Evolutionary conservation across 2,888 invertebrate species (phyloP).

Genomic region (Mylabris sibirica): DNA sequence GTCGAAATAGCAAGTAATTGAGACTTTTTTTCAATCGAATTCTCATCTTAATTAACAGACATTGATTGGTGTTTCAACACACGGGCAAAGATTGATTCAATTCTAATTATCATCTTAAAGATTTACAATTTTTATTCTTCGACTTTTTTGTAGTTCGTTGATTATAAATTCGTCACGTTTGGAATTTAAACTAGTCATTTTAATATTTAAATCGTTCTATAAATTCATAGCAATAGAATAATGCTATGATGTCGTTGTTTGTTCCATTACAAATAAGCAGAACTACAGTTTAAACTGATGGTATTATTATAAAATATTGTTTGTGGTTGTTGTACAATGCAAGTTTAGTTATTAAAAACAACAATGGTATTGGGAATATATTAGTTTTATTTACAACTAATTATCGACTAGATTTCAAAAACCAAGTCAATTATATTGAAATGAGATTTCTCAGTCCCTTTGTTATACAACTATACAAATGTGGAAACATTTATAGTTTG

Average conservation of each 20-base stretch:
- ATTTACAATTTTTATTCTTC: neutral
- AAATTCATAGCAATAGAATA: slow-evolving; percentile 1
- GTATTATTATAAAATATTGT: neutral
- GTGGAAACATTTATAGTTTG: slow-evolving; percentile 15
- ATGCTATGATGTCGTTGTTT: neutral
- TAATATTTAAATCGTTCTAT: neutral
- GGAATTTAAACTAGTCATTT: neutral
- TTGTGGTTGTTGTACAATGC: neutral
- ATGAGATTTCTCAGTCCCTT: neutral
- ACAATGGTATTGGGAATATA: neutral
- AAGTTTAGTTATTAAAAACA: neutral
- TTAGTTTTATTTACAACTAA: neutral
- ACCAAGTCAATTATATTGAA: neutral
- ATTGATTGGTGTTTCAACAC: slow-evolving; percentile 16
- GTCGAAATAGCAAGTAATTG: neutral
- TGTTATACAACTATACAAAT: neutral
- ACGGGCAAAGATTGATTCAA: neutral
- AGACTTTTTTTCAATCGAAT: slow-evolving; percentile 7
- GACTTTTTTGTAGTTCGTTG: too few species aligned
- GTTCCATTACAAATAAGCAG: neutral
- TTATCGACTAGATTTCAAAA: neutral
- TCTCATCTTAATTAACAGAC: slow-evolving; percentile 9
- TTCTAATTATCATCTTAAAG: neutral
- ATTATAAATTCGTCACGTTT: neutral
- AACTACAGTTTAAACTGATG: neutral